phyloP scores from a whole-genome alignment of 2,888 invertebrate genomes.

The Eumerus sabulonum region DNA sequence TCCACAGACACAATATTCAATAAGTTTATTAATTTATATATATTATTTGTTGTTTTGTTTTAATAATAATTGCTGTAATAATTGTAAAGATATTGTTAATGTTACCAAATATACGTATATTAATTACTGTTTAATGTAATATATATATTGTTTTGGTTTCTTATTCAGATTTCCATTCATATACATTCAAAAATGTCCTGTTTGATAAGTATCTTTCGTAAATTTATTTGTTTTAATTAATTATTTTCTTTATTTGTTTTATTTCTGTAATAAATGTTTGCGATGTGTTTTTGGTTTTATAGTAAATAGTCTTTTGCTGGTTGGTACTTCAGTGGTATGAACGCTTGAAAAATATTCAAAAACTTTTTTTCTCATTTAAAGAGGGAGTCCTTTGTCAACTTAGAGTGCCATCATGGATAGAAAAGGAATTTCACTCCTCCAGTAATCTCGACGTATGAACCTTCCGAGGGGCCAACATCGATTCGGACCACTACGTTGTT shows the following conservation, averaged over 20 bases:
- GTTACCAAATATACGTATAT: slow-evolving; percentile 64
- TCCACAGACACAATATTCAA: slow-evolving; percentile 68
- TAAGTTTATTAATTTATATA: slow-evolving; percentile 58
- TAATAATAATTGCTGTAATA: slow-evolving; percentile 52
- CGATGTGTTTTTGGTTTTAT: slow-evolving; percentile 18
- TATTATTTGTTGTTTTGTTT: slow-evolving; percentile 26
- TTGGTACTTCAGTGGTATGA: no score
- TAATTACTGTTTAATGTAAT: slow-evolving; percentile 54
- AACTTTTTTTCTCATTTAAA: no score
- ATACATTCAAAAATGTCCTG: slow-evolving; percentile 54
- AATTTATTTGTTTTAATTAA: slow-evolving; percentile 47
- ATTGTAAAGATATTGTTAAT: slow-evolving; percentile 65
- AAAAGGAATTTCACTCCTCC: no score
- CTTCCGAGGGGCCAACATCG: no score
- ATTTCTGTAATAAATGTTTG: slow-evolving; percentile 35
- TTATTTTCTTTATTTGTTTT: slow-evolving; percentile 27
- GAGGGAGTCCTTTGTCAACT: no score
- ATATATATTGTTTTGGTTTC: slow-evolving; percentile 37
- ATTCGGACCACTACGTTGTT: no score
- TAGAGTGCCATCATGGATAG: no score
- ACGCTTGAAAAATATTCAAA: no score
- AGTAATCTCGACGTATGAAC: no score
- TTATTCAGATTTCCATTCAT: slow-evolving; percentile 17
- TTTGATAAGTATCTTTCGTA: slow-evolving; percentile 53
- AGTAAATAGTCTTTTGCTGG: slow-evolving; percentile 5